Evolutionary conservation across 2,888 invertebrate genomes (phyloP), one percentile per base, ranked within the genome.

Genomic region (Coecobrya sp.): DNA sequence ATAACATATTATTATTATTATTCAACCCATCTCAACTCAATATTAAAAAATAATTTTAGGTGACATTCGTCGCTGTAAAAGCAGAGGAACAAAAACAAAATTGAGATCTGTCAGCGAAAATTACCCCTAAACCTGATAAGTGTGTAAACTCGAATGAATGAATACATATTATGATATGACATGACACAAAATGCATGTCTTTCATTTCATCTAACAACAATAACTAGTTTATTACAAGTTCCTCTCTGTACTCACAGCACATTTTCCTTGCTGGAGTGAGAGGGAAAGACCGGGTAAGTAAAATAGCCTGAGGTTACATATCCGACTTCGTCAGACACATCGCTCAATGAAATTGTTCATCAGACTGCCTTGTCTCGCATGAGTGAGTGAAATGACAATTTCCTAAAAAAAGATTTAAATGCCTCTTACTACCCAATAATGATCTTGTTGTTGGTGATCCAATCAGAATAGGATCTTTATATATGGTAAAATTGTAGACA

Each of bases 21-120:
- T 68, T n/a, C 70, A 70, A 13, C 27, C 7, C 19, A 70, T 70
- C 42, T 1, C 8, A 25, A 62, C n/a, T 5, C 19, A 22, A 22
- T 62, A 22, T n/a, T 55, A 30, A 68, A 36, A 30, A 36, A 45
- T 73, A 42, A 45, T 73, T 68, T 73, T 73, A 7, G 73, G 36
- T 73, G 73, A 42, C 73, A 45, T 0, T 45, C 42, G 30, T 25
- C 45, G 11, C 22, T 76, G 22, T 25, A 27, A 22, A 49, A 11
- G 22, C 19, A 73, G 7, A 8, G 52, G 11, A n/a, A 55, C 79
- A 52, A 59, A 22, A 22, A 13, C 59, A 70, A 89, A 89, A 82
- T n/a, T 82, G 81, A 55, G 70, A 82, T 22, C 52, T 82, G 89
- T 89, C 89, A 89, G 55, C 82, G 27, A 65, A 89, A 89, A 89